Base-by-base conservation (phyloP, 1,140 invertebrate genomes). In the Chionoecetes opilio region DNA sequence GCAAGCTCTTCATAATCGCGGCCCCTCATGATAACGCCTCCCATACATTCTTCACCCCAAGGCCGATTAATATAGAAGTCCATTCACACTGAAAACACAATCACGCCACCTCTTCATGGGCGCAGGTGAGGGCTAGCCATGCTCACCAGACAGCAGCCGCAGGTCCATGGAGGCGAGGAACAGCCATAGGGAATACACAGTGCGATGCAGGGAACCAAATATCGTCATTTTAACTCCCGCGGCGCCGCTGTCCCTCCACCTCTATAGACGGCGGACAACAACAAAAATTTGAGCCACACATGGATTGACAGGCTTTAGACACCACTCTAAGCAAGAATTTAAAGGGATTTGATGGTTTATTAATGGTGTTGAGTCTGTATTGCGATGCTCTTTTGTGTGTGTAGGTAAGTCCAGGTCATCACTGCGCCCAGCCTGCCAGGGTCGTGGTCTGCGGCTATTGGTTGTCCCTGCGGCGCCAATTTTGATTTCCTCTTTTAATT, bases 361-460 rank as follows among this genome's bases (percentile, higher is more conserved):
- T 11, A 75, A 1, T 5, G 21, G 21, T n/a, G 63, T n/a, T 3
- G n/a, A 75, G 21, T n/a, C 0, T 3, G 21, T n/a, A 75, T n/a
- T 0, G 8, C 63, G 63, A 75, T 75, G 63, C 63, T 75, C 2
- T 1, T 75, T 75, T 75, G 63, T 75, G 21, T n/a, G 9, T 75
- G 2, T 11, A 3, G 21, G 63, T 21, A n/a, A 75, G 63, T 75
- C 11, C 63, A 75, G 21, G 63, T 75, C 63, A 75, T 75, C 46
- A 53, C 46, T 53, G 46, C 46, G 46, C 46, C 6, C n/a, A 5
- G 63, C n/a, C n/a, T 75, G 11, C 11, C 0, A 21, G 1, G 63
- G 63, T 75, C 63, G 63, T 75, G 63, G 63, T 75, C 63, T n/a
- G 63, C 63, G 63, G 63, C 63, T 75, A 75, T 75, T 75, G 63